phyloP scores from a whole-genome alignment of 64 coral and sea anemone genomes.

The Montipora capricornis region DNA sequence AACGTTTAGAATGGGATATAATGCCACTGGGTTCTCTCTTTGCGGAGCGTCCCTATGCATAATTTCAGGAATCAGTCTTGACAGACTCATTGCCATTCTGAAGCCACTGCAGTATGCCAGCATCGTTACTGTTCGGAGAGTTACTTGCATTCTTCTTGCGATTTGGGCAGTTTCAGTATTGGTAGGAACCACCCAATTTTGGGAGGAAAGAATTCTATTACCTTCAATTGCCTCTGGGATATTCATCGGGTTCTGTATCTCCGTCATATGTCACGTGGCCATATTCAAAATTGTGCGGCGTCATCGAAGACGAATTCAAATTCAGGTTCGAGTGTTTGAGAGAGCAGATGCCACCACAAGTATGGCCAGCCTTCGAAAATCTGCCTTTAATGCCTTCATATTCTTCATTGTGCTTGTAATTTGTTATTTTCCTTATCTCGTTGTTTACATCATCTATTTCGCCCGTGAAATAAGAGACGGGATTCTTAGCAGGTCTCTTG shows the following conservation, averaged over 20 bases:
- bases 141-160: background rate
- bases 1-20: background rate
- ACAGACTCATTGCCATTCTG: conserved; percentile 10
- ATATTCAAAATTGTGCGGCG: conserved; percentile 17
- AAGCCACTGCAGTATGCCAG: background rate
- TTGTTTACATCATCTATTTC: background rate
- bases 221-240: background rate
- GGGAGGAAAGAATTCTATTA: background rate
- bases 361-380: background rate
- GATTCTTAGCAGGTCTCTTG: background rate
- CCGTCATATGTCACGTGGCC: background rate
- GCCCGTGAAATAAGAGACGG: background rate
- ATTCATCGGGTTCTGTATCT: background rate
- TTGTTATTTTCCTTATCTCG: conserved; percentile 35
- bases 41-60: conserved; percentile 24
- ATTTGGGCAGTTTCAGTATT: conserved; percentile 1
- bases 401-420: background rate
- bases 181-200: background rate
- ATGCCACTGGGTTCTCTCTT: background rate
- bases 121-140: background rate
- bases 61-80: background rate
- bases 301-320: background rate
- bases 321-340: background rate
- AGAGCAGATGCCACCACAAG: too few species aligned
- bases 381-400: conserved; percentile 6